Base-by-base conservation (phyloP, 2,797 vertebrate species). In the Scolopax bukidnonensis region DNA sequence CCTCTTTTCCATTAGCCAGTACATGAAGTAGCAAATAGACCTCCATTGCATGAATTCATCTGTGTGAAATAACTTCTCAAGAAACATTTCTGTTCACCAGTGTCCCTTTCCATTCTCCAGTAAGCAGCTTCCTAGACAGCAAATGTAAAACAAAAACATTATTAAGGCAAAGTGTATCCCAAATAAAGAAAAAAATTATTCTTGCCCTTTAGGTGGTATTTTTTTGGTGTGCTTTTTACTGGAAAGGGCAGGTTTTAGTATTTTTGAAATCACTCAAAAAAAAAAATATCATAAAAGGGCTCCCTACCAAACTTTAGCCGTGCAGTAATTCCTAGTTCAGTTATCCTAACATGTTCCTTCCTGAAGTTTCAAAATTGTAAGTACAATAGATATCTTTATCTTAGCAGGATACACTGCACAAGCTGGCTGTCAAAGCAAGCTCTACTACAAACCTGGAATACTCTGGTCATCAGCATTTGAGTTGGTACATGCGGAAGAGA, bases 1-100 rank as follows among this genome's bases (percentile, higher is more conserved):
- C 60, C 38, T 50, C 73, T 88, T 74, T 92, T 77, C 73, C 7
- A 4, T 92, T 88, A 95, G 23, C 27, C 41, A n/a, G 47, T 47
- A 54, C 6, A 33, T 38, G 60, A 90, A 77, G 41, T 41, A 84
- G n/a, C 30, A 65, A 38, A 90, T 85, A 76, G 10, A 24, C 38
- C 51, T 89, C 40, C 30, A 43, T 70, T 74, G 21, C 51, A 51
- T 40, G 24, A 64, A 77, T 70, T 77, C 36, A n/a, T 60, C 40
- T 59, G 19, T 69, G 51, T 45, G 64, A 93, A 84, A 88, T 81
- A 86, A 71, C 43, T 69, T 87, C 21, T 63, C 30, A 48, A 32
- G 25, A 67, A 91, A 63, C 4, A 3, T 32, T 69, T 70, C 36
- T 41, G 3, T 76, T 73, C 33, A 38, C 24, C 45, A 20, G 21